Base-by-base conservation (phyloP, 2,113 vertebrate species). In the Chlorodrepanis virens region DNA sequence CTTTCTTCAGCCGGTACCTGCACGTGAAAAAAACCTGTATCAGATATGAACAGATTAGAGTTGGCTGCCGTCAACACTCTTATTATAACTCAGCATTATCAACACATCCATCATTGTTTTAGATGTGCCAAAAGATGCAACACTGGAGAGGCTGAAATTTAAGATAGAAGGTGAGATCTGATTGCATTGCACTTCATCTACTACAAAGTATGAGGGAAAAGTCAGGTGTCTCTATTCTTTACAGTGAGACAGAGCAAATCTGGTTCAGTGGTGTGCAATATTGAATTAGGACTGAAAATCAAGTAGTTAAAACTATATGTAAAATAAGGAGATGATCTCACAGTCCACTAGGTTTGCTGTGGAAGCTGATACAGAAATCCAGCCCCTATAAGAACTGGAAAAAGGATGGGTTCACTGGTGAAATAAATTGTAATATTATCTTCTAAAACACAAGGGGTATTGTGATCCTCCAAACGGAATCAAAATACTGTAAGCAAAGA, bases 1-100 rank as follows among this genome's bases (percentile, higher is more conserved):
- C 4, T 37, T 22, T 75, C 28, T 56, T 75, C 8, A 17, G 23
- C 20, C 19, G 21, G 12, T 47, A 35, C 16, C 16, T 63, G 5
- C 11, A 47, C 0, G 0, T n/a, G 28, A 14, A 61, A 69, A 64
- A 67, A 68, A 31, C 2, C 7, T 0, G 0, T 20, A 33, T 23
- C 16, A 37, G 1, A 7, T 21, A 18, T 7, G 21, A 83, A 29
- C 8, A 83, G 25, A 59, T 45, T 21, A 39, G 27, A n/a, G 4
- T 3, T 61, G 13, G 17, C 6, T 70, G 27, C 28, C 75, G 6
- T 52, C 42, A 57, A 11, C 6, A 23, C 3, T 45, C 35, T 67
- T 14, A 17, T 53, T 57, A 54, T 39, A 37, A 84, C 11, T 49
- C 42, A 87, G 18, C 20, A 12, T 67, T 57, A 56, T 22, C 28